Base-by-base conservation (phyloP, 2,113 vertebrate species). In the Barnardius zonarius region DNA sequence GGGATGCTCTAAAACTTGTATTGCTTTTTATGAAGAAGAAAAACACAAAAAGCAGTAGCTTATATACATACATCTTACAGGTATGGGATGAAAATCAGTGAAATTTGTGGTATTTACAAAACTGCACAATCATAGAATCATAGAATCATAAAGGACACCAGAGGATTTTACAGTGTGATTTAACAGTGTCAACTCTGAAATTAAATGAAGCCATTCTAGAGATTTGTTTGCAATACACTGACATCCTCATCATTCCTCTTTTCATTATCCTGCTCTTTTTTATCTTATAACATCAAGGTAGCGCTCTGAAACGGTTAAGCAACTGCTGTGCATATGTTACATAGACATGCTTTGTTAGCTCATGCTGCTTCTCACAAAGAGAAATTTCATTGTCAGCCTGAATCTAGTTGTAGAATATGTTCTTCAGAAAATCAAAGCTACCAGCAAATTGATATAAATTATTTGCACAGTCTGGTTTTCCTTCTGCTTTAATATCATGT, bases 401-500 rank as follows among this genome's bases (percentile, higher is more conserved):
- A 54, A 64, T 75, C 54, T 67, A 37, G 39, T 8, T 57, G 57
- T 81, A 66, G 68, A 77, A 79, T 86, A 33, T 10, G 24, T 87
- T 84, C 52, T 55, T 82, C 37, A 62, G 74, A 90, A 92, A 93
- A 86, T 84, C 83, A 89, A 86, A 92, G 74, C 39, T 64, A 75
- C 25, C 28, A 62, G 62, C 48, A 79, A 91, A 82, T 37, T 18
- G 62, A 46, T 82, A 92, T n/a, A 88, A 92, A 95, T 94, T 93
- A 88, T 86, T 91, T 84, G 43, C 73, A 82, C 35, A 9, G 48
- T 79, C 90, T 95, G 57, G 13, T 73, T 93, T 93, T 88, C n/a
- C 41, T 81, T 94, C 83, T 94, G 69, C 48, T 87, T 91, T 91
- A 79, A 68, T 82, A 91, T 76, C 55, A 49, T 79, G 22, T 69